Base-by-base conservation (phyloP, 2,888 invertebrate species). In the Matsumyia berberina region DNA sequence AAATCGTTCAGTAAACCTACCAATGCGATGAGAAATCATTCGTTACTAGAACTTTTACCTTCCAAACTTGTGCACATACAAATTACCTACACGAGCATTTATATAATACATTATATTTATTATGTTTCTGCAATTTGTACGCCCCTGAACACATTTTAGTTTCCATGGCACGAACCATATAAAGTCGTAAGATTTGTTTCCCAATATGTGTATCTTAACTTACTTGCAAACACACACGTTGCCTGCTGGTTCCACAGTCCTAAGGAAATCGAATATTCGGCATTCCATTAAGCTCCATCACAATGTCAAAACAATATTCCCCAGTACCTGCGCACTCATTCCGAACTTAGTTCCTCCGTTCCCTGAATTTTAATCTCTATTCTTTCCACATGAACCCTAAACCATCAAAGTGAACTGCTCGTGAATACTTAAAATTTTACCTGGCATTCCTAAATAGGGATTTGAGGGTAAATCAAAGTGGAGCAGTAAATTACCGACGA, bases 331-430 rank as follows among this genome's bases (percentile, higher is more conserved):
- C 9, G 5, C 51, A 17, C 46, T 62, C 55, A 49, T 33, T 58
- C 37, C 55, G 44, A 46, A 46, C 33, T 33, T 33, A 33, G 51
- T 58, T 35, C 29, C 29, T 44, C 31, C 80, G 69, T 81, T 69
- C 33, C 57, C 37, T 66, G 82, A 82, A 82, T 72, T 72, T 70
- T 82, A 77, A 82, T 82, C 82, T 77, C 51, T 66, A 72, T 53
- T 66, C 33, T 31, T 17, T 58, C 44, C 42, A 60, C 57, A 58
- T 82, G 53, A 66, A 60, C 53, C 58, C 77, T 15, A 11, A 44
- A 72, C 70, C 58, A 66, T 46, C 44, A 82, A 77, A 70, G 44
- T 46, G 53, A 81, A 77, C 81, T 70, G 31, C 70, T 64, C 19
- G 44, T 15, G 81, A 70, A 81, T 77, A 70, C 77, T 64, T 76